Evolutionary conservation across 2,113 vertebrate genomes (phyloP).

Genomic region (Pachycephala philippinensis): DNA sequence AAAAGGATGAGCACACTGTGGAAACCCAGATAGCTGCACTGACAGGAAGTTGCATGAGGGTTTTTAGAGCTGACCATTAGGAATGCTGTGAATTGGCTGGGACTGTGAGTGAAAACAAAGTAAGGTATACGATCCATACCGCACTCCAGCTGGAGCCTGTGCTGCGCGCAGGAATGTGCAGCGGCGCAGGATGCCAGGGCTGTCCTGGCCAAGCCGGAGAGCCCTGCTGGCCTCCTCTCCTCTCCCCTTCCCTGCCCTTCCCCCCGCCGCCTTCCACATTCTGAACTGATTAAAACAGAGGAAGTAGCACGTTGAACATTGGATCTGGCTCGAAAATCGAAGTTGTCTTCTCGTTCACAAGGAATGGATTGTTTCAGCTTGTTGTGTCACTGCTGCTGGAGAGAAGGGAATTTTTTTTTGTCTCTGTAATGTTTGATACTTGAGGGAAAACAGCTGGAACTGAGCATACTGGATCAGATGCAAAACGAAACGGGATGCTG

Average conservation of each 20-base stretch:
- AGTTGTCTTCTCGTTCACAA: slow-evolving; percentile 75
- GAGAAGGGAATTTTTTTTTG: slow-evolving; percentile 68
- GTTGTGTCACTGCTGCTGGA: slow-evolving; percentile 74
- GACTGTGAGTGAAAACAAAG: not conserved
- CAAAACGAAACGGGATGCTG: slow-evolving; percentile 70
- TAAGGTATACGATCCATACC: not conserved
- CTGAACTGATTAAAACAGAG: slow-evolving; percentile 71
- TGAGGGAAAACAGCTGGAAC: slow-evolving; percentile 85
- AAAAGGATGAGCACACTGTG: not conserved
- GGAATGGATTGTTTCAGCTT: slow-evolving; percentile 79
- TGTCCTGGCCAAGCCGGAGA: not conserved
- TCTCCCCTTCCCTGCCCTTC: slow-evolving; percentile 4
- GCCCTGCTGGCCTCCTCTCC: not conserved
- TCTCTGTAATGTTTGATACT: slow-evolving; percentile 79
- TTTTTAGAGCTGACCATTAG: not conserved
- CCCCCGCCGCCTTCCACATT: slow-evolving; percentile 27
- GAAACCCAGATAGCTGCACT: not conserved
- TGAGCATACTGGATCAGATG: slow-evolving; percentile 70
- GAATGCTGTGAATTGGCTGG: not conserved
- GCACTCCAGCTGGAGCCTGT: slow-evolving; percentile 27
- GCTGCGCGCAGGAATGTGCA: not conserved
- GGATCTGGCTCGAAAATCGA: slow-evolving; percentile 66
- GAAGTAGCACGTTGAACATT: slow-evolving; percentile 70
- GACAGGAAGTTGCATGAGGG: slow-evolving; percentile 44
- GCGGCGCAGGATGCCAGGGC: not conserved